Evolutionary conservation across 2,888 invertebrate species (phyloP), one percentile per base, ranked within the genome.

Genomic region (Syrphus vitripennis): DNA sequence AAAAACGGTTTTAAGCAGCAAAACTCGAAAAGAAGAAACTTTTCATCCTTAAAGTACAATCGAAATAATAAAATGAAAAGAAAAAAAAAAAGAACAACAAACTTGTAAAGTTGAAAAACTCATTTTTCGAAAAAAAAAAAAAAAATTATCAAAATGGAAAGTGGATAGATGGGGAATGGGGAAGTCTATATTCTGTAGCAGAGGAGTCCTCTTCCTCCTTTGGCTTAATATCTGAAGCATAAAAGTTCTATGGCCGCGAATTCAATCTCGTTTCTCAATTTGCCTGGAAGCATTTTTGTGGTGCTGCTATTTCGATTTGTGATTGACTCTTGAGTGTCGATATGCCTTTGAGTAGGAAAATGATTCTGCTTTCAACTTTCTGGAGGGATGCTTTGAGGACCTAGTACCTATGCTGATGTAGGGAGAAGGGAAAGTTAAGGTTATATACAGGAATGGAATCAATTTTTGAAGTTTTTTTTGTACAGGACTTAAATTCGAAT

Each of bases 311-410:
- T 70, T 75, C 79, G 83, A 71, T 67, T 72, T 78, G 72, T 78
- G 82, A 83, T 83, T 83, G 82, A 83, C 82, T 72, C 53, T 67
- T 59, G 61, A 81, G 80, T 77, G 76, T 48, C 70, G 70, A 69
- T 70, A 50, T 45, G 61, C 75, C 75, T 61, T 69, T 61, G 53
- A 61, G 75, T n/a, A n/a, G 75, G 50, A 67, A 14, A 53, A 69
- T 61, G 40, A 69, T n/a, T n/a, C n/a, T 75, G 40, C 29, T 59
- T 29, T 24, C 19, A 14, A 57, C 34, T 34, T 57, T 57, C 7
- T 16, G 31, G 12, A 1, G 6, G 34, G 34, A 10, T 57, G 0
- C 34, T 34, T 59, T 31, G 31, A 9, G 9, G 4, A n/a, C n/a
- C 3, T 31, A 14, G 4, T 34, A 6, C 34, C 16, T 16, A 2